Evolutionary conservation across 2,113 vertebrate genomes (phyloP), one percentile per base, ranked within the genome.

Genomic region (Cynopterus brachyotis): DNA sequence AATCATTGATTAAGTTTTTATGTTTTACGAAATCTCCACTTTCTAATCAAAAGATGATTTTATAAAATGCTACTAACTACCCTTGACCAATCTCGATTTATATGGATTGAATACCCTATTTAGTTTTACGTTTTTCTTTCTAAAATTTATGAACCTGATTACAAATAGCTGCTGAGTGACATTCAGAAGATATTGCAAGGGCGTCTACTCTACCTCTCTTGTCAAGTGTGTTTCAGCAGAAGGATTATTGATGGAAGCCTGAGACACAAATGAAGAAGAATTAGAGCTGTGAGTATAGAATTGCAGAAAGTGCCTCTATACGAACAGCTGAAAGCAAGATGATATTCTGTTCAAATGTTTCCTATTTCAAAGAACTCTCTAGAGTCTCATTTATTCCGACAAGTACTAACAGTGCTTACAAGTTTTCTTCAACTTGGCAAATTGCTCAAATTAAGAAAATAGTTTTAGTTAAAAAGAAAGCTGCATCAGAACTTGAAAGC

Each of bases 291-390:
- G 15, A 0, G 26, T 97, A 64, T 45, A 94, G 96, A 98, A 97
- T 97, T 97, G 96, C 94, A 50, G 92, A 96, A 94, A 94, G 53
- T 96, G 47, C 72, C 91, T 97, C 81, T 98, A 83, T 93, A 96
- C 88, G 97, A 98, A 98, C 84, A 98, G 90, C 93, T 98, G 92
- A 97, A 98, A 98, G 88, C 72, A 60, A 50, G 45, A 88, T 95
- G 70, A 92, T 75, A 97, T 97, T 96, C 92, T 93, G 42, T 98
- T 98, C 90, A 97, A 98, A 97, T 97, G 67, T 98, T 97, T 98
- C 94, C 87, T 89, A 55, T 96, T 98, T 75, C 89, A 97, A 80
- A 97, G 79, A 98, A 98, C 35, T 98, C 97, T 97, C 96, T 91
- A 55, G 93, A 98, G 96, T 91, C 87, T 32, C 57, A 75, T 98